Evolutionary conservation across 2,888 invertebrate genomes (phyloP).

Genomic region (Octonoba sinensis): DNA sequence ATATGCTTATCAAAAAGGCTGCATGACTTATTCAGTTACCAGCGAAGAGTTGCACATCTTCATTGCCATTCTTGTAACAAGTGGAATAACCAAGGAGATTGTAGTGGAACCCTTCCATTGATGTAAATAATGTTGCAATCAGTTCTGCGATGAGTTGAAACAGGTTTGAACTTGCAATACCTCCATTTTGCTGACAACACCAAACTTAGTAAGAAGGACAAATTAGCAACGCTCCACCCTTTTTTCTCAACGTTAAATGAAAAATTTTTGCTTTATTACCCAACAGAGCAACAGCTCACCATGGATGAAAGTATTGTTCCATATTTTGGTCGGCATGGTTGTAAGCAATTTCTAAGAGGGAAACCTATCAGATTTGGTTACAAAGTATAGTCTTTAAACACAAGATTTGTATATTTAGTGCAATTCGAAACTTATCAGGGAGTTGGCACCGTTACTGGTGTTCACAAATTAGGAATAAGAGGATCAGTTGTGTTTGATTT

Average conservation of each 20-base stretch:
- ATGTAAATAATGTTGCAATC: too few species aligned
- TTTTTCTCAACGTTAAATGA: slow-evolving; percentile 14
- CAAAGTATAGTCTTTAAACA: slow-evolving; percentile 11
- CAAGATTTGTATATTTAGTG: slow-evolving; percentile 8
- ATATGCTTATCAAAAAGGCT: background rate
- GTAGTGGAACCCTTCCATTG: too few species aligned
- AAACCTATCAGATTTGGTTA: slow-evolving; percentile 10
- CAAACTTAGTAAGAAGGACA: slow-evolving; percentile 5
- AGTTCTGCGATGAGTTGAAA: slow-evolving; percentile 7
- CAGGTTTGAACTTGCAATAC: background rate
- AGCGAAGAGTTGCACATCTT: background rate
- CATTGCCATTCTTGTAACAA: slow-evolving; percentile 3
- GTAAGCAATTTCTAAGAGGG: background rate
- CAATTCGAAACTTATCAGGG: slow-evolving; percentile 12
- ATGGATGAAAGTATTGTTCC: slow-evolving; percentile 18
- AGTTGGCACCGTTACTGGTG: background rate
- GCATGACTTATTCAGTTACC: background rate
- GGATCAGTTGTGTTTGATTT: too few species aligned
- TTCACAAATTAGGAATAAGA: too few species aligned
- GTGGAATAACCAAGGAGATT: too few species aligned
- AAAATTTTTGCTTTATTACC: slow-evolving; percentile 9
- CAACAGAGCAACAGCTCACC: slow-evolving; percentile 3
- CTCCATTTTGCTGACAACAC: too few species aligned
- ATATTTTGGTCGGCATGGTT: slow-evolving; percentile 16
- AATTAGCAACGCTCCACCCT: slow-evolving; percentile 1